Evolutionary conservation across 2,888 invertebrate genomes (phyloP).

Genomic region (Cataglyphis rosenhaueri): DNA sequence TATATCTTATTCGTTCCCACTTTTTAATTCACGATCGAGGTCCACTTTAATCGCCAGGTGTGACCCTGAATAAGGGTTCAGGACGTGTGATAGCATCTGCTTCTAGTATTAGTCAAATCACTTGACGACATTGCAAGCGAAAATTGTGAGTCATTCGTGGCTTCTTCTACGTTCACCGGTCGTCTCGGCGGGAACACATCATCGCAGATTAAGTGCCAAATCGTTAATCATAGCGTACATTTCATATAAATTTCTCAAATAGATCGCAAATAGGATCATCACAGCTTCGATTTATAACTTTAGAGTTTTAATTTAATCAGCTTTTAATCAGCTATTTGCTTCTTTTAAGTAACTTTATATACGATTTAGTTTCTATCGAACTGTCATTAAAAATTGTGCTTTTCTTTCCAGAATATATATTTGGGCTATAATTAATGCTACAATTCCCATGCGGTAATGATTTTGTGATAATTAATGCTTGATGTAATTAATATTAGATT

Average conservation of each 20-base stretch:
- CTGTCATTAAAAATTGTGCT: background rate
- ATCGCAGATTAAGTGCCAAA: conserved; percentile 65
- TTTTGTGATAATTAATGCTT: background rate
- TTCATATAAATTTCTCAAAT: conserved; percentile 57
- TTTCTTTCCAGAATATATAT: background rate
- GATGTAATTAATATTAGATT: background rate
- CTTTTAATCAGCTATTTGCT: background rate
- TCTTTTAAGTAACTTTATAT: background rate
- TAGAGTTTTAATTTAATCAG: background rate
- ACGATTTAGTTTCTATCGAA: background rate
- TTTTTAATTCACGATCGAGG: background rate
- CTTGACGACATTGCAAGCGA: conserved; percentile 68
- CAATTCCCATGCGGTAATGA: background rate
- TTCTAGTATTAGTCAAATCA: conserved; percentile 74
- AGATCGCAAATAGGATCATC: conserved; percentile 50
- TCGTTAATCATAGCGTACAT: conserved; percentile 58
- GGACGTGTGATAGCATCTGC: conserved; percentile 65
- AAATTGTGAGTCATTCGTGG: conserved; percentile 73
- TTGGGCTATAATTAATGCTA: background rate
- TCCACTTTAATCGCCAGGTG: background rate
- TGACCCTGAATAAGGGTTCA: conserved; percentile 76
- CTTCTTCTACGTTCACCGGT: conserved; percentile 50
- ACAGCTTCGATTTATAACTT: background rate
- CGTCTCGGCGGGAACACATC: conserved; percentile 46
- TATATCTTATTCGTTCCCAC: background rate